A percentile compares a stretch with the other conserved stretches of the same genome.
These are phyloP conservation scores for Neolamprologus falcicula DNA, from an alignment of 2,113 vertebrate species.

Conservation along the genomic window DNA sequence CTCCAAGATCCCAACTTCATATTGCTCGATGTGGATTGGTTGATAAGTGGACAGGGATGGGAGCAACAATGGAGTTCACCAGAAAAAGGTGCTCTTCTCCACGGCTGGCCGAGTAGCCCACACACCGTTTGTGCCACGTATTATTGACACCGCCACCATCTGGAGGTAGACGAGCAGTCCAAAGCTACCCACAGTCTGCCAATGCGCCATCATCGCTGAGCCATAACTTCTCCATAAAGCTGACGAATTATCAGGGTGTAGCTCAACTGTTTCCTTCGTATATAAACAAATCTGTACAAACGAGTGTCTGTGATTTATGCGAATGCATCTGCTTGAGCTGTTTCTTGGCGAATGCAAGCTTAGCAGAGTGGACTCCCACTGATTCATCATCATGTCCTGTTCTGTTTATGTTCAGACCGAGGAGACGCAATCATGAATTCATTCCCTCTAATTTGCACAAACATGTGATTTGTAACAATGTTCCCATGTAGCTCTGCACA, in stretches of 20 bases:
- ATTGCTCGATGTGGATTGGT: neutral
- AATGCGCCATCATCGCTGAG: neutral
- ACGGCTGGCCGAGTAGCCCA: neutral
- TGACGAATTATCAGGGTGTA: neutral
- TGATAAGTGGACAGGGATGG: neutral
- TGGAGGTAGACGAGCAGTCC: neutral
- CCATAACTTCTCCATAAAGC: rapidly evolving
- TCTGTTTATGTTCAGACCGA: neutral
- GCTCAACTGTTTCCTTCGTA: neutral
- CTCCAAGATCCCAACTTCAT: neutral
- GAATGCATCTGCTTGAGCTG: neutral
- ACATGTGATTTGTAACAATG: neutral
- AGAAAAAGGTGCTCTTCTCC: neutral
- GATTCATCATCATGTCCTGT: neutral
- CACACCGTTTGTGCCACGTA: neutral
- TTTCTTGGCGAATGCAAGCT: neutral
- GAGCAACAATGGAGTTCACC: neutral
- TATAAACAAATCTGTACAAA: neutral
- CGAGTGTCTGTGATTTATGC: neutral
- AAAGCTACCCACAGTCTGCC: neutral
- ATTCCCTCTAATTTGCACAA: neutral
- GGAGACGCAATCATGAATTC: neutral
- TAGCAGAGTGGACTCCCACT: neutral
- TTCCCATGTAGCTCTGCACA: neutral
- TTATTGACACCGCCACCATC: neutral